phyloP scores from a whole-genome alignment of 92 coral and sea anemone genomes.

The Anthopleura xanthogrammica region DNA sequence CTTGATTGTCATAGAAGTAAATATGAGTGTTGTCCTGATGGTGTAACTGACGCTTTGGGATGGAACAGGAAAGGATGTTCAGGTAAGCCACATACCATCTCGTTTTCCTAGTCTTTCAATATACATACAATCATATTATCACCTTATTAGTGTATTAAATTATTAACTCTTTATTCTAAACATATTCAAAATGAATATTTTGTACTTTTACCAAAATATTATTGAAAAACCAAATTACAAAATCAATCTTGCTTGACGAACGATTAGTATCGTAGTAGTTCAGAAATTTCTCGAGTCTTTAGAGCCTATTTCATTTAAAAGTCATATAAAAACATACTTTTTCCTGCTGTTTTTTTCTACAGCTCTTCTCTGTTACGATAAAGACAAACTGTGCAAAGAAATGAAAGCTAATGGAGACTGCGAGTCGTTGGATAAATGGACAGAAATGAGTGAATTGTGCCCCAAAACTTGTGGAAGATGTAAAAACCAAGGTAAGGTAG shows the following conservation, averaged over 20 bases:
- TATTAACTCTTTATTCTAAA: too few species aligned
- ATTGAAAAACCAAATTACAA: background rate
- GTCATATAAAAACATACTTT: background rate
- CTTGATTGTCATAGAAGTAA: background rate
- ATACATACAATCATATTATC: too few species aligned
- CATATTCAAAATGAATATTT: too few species aligned
- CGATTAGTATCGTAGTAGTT: too few species aligned
- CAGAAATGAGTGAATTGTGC: constrained; percentile 2
- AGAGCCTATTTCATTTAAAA: background rate
- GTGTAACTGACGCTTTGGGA: background rate
- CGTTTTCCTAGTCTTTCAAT: too few species aligned
- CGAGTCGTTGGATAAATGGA: background rate
- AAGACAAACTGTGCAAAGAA: background rate
- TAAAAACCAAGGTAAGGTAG: background rate
- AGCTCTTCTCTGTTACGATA: constrained; percentile 15
- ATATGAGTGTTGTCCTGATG: constrained; percentile 8
- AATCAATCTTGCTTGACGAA: background rate
- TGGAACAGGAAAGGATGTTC: constrained; percentile 11
- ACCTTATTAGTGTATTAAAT: too few species aligned
- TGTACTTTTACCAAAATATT: too few species aligned
- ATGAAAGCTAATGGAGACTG: constrained; percentile 16
- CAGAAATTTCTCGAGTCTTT: background rate
- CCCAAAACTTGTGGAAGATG: constrained; percentile 16
- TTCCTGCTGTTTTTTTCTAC: background rate
- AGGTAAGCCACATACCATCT: background rate